Evolutionary conservation across 2,888 invertebrate species (phyloP).

Genomic region (Aelia acuminata): DNA sequence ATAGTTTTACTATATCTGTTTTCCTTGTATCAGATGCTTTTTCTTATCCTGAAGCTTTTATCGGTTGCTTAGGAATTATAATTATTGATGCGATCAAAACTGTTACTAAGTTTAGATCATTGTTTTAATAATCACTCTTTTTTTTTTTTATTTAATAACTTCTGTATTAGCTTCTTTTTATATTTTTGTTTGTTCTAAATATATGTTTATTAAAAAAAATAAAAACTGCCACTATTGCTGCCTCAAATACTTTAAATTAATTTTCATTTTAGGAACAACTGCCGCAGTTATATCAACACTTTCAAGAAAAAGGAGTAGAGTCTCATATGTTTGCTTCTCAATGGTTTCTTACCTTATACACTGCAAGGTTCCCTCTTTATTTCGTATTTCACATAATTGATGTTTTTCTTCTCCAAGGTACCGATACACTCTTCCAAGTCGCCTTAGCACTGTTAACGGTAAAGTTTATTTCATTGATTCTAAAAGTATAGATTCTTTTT

Average conservation of each 20-base stretch:
- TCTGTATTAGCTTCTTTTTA: no score
- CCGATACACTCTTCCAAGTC: conserved; percentile 96
- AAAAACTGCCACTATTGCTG: neutral
- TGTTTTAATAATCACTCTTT: no score
- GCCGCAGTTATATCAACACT: conserved; percentile 85
- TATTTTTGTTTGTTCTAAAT: no score
- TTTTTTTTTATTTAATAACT: no score
- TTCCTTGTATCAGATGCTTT: neutral
- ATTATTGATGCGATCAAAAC: no score
- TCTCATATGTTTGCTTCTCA: conserved; percentile 99
- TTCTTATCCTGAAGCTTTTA: neutral
- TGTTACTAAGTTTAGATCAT: no score
- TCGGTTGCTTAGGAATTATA: neutral
- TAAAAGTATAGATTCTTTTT: neutral
- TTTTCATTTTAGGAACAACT: conserved; percentile 80
- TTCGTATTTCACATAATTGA: conserved; percentile 98
- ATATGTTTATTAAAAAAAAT: no score
- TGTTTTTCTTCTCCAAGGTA: conserved; percentile 93
- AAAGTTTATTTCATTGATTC: conserved; percentile 66
- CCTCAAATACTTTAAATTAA: conserved; percentile 49
- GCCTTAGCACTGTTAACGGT: conserved; percentile 93
- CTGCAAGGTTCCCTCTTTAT: conserved; percentile 96
- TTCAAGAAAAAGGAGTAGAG: conserved; percentile 88
- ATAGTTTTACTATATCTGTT: no score
- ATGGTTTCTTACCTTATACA: conserved; percentile 99